Evolutionary conservation across 2,888 invertebrate genomes (phyloP).

Genomic region (Lamproptera curius): DNA sequence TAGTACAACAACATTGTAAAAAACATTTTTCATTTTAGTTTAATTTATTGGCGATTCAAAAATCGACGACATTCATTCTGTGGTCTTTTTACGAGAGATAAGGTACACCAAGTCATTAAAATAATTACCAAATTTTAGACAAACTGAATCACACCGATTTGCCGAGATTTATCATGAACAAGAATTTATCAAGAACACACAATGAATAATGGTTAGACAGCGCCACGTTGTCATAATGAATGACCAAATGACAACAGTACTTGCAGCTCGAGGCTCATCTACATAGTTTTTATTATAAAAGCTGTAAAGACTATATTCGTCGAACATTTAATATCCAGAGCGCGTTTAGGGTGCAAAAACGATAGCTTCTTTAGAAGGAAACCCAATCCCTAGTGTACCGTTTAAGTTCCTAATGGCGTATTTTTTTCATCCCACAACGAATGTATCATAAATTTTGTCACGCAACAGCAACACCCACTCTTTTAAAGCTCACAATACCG

Average conservation of each 20-base stretch:
- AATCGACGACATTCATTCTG: too few relatives aligned
- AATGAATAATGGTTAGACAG: slow-evolving; percentile 39
- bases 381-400: slow-evolving; percentile 64
- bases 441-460: slow-evolving; percentile 70
- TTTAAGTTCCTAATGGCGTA: slow-evolving; percentile 62
- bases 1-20: too few relatives aligned
- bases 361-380: slow-evolving; percentile 50
- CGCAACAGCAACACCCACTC: slow-evolving; percentile 60
- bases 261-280: not conserved
- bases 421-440: slow-evolving; percentile 46
- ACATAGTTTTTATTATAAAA: not conserved
- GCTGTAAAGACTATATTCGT: slow-evolving; percentile 23
- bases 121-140: too few relatives aligned
- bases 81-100: too few relatives aligned
- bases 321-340: slow-evolving; percentile 6
- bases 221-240: slow-evolving; percentile 36
- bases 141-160: too few relatives aligned
- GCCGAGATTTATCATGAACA: too few relatives aligned
- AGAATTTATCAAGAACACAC: slow-evolving; percentile 48
- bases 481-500: slow-evolving; percentile 35
- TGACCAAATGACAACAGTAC: slow-evolving; percentile 22
- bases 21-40: too few relatives aligned
- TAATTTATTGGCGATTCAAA: too few relatives aligned
- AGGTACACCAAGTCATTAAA: too few relatives aligned
- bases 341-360: slow-evolving; percentile 21